Conservation (phyloP, 2,797 vertebrate species). For the Rallus crepitans region DNA sequence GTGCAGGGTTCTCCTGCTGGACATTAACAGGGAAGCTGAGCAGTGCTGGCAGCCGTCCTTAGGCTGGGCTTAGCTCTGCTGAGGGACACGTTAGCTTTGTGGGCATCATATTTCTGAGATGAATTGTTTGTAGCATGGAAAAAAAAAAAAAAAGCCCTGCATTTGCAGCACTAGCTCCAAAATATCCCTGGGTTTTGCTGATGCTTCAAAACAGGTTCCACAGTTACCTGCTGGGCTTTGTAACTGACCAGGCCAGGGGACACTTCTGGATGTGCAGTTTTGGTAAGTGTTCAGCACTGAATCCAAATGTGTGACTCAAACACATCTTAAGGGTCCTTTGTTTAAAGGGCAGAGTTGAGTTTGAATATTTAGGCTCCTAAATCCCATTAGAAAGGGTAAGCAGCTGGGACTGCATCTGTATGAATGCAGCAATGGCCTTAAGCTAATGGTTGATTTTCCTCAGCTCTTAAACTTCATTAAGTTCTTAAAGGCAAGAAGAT, state of each 20-base stretch:
- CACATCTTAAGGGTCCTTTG: background rate
- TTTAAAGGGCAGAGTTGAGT: background rate
- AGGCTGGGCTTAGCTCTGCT: background rate
- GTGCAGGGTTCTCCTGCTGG: background rate
- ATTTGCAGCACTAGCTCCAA: background rate
- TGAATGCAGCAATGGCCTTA: background rate
- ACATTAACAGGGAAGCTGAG: background rate
- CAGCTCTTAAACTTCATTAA: background rate
- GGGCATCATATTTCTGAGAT: background rate
- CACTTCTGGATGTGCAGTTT: background rate
- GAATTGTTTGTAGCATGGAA: background rate
- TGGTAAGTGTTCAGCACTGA: background rate
- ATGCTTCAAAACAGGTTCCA: background rate
- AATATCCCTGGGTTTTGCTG: background rate
- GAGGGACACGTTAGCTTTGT: background rate
- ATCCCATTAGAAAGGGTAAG: background rate
- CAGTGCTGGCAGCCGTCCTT: background rate
- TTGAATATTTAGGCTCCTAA: background rate
- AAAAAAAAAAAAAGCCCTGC: background rate
- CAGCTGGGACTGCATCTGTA: background rate
- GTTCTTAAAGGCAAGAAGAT: background rate
- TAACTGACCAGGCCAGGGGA: background rate
- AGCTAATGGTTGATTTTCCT: background rate
- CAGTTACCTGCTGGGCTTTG: background rate
- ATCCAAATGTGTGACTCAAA: background rate